Base-by-base conservation (phyloP, 2,888 invertebrate genomes). In the Dryocosmus kuriphilus region DNA sequence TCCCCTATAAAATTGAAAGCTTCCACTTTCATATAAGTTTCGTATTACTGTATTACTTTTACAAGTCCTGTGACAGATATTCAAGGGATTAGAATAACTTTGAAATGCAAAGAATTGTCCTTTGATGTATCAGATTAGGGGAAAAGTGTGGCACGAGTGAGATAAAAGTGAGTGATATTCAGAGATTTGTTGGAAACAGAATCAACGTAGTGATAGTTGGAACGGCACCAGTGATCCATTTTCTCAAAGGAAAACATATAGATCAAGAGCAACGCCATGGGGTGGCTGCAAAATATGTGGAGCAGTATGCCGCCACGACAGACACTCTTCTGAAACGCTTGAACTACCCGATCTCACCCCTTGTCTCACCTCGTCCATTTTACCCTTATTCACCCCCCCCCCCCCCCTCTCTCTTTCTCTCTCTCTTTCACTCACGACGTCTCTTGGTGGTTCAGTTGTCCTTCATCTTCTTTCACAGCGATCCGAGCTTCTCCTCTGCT, bases 281-380 rank as follows among this genome's bases (percentile, higher is more conserved):
- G 81, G 83, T 84, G 84, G 79, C 82, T 81, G 77, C 65, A 85
- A 89, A 89, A 90, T 71, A 71, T 90, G 87, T 90, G 85, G 90
- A 90, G 88, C 89, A 90, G 86, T 90, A 88, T 89, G 89, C 88
- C 88, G 88, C 85, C 88, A 84, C 86, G 87, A 87, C 88, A 89
- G 87, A 87, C 88, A 89, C 87, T 88, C 89, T 88, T 83, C 85
- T 83, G 83, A 82, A 82, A 82, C 82, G 82, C 80, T 79, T 80
- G 79, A 82, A 77, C 84, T 82, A 81, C 80, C 80, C 77, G 63
- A 79, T 57, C 75, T 46, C 76, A 75, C 79, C 83, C 81, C 75
- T 73, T 75, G 32, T 83, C 82, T 81, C 81, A 80, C 81, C 81
- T 79, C 82, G 62, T 74, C 75, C 75, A 61, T 79, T 78, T 51